Base-by-base conservation (phyloP, 92 coral and sea anemone species). In the Porites cylindrica region DNA sequence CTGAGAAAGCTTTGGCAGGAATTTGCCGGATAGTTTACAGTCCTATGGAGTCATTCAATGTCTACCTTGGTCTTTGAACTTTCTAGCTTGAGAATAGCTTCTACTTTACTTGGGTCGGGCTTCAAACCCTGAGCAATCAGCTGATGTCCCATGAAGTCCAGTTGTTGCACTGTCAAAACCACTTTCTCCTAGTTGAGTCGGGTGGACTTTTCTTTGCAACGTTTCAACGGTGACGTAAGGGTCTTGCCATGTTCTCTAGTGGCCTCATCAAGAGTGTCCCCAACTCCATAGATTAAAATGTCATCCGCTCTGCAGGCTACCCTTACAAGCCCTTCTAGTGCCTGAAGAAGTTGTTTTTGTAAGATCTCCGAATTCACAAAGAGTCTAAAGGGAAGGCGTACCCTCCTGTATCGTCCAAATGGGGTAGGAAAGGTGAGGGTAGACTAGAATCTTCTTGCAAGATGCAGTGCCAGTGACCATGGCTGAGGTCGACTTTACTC, bases 111-210 rank as follows among this genome's bases (percentile, higher is more conserved):
- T 54, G 60, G 60, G 60, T 54, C 16, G 14, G 0, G 60, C 60
- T 54, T 54, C 60, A 54, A 54, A 9, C 87, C 54, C 8, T 66
- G 63, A 19, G 29, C 2, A 18, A 78, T 80, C 32, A 29, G 32
- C 32, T 58, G 77, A 58, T 86, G 90, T 16, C 90, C 90, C 87
- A 68, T 86, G 86, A 86, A 81, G 26, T 53, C 70, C 21, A 81
- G 26, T 72, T 79, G 66, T 69, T 53, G 52, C 62, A 83, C 70
- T 72, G 61, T 56, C 61, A 73, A 69, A 32, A 16, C 70, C 59
- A 83, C 70, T 83, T 83, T 83, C 51, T 60, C 73, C 52, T 74
- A 16, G 73, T 61, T 83, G 56, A 83, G 81, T 64, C 54, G 2
- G 79, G 32, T 66, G 53, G 85, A 80, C 29, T 80, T 80, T 14